Base-by-base conservation (phyloP, 53 echinoderm and acorn worm species). In the Luidia sarsii region DNA sequence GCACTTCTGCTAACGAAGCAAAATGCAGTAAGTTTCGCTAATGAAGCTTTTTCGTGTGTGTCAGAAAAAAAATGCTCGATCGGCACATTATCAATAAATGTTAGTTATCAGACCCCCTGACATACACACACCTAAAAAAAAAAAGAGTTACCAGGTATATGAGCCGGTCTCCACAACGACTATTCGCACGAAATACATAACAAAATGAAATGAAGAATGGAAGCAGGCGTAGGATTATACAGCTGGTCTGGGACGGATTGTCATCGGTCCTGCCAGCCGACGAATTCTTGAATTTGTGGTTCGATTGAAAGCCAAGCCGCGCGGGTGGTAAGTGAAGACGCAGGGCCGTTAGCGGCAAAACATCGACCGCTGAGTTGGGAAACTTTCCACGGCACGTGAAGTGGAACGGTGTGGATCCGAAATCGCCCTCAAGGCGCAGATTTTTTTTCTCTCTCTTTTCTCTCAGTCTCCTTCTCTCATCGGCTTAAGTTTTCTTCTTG, bases 311-410 rank as follows among this genome's bases (percentile, higher is more conserved):
- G 61, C 41, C 21, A 33, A 77, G 59, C 41, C 77, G 77, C 19
- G 33, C 59, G 60, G 77, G 61, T 46, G 61, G 77, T 31, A 77
- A 77, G 77, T 46, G 27, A 61, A 77, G 77, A 77, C 77, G 77
- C 20, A 46, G 2, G n/a, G 60, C 77, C 77, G 33, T 2, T 60
- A 48, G 77, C 77, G 32, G 48, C 77, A 77, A 43, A 77, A 77
- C 77, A 77, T 77, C 77, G 77, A 77, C 77, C 77, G 62, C 2
- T n/a, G 60, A 77, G 77, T 77, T 77, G 77, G 77, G 77, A 59
- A 77, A 77, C 77, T 77, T 77, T 77, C 77, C 30, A n/a, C 59
- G 77, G 72, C 62, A 39, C 32, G 77, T 77, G 77, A 61, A 77
- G 77, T 77, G 77, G 77, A 61, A 27, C 77, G 61, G 46, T 39